phyloP scores from a whole-genome alignment of 2,888 invertebrate species.

The Dermolepida albohirtum region DNA sequence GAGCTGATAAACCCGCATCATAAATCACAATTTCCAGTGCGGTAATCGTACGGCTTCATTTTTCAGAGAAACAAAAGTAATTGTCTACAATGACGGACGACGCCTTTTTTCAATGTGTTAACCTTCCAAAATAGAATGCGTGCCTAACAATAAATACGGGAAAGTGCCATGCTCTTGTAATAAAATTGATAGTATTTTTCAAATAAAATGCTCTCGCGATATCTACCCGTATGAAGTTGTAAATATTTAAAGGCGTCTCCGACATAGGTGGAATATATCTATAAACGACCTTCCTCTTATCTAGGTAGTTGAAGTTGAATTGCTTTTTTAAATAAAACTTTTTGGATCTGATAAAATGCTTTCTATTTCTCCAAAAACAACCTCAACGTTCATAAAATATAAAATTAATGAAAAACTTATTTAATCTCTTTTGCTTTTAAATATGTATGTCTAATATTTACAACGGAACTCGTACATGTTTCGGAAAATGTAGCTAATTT shows the following conservation, averaged over 20 bases:
- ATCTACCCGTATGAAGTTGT: slow-evolving; percentile 6
- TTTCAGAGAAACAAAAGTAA: slow-evolving; percentile 15
- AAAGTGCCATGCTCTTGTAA: background rate
- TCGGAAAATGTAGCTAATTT: too few relatives aligned
- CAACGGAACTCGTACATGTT: too few relatives aligned
- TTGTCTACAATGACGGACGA: background rate
- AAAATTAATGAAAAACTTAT: too few relatives aligned
- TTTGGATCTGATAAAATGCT: too few relatives aligned
- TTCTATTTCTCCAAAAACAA: too few relatives aligned
- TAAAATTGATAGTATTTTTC: background rate
- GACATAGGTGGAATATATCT: slow-evolving; percentile 7
- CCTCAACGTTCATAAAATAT: too few relatives aligned
- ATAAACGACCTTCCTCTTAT: slow-evolving; percentile 3
- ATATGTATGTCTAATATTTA: too few relatives aligned
- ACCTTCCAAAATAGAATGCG: too few relatives aligned
- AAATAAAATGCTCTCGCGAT: background rate
- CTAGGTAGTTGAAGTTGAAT: slow-evolving; percentile 14
- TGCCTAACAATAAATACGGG: too few relatives aligned
- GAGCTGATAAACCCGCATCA: slow-evolving; percentile 16
- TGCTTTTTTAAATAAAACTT: slow-evolving; percentile 12
- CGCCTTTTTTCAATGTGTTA: too few relatives aligned
- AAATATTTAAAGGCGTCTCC: background rate
- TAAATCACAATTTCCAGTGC: slow-evolving; percentile 21
- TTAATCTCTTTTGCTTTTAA: too few relatives aligned
- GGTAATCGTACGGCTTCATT: background rate